Conservation (phyloP, 2,113 vertebrate species). For the Plecturocebus donacophilus region DNA sequence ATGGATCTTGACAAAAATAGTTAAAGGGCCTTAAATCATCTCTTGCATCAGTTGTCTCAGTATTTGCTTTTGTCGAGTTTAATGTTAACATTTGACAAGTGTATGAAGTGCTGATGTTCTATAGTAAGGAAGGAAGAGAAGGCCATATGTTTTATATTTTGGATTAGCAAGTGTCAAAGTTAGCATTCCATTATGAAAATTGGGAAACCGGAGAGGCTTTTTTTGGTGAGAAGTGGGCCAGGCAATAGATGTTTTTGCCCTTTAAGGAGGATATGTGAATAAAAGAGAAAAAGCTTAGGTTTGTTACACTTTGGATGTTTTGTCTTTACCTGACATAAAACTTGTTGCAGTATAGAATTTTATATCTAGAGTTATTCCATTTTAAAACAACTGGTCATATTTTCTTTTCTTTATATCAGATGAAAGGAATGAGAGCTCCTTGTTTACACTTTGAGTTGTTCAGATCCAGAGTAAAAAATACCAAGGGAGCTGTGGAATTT, state of each 20-base stretch:
- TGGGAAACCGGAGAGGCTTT: not conserved
- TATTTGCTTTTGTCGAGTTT: not conserved
- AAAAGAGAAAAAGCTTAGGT: not conserved
- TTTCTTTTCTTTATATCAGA: constrained; percentile 13
- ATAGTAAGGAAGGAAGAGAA: not conserved
- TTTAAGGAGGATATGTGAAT: constrained; percentile 13
- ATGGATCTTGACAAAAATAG: not conserved
- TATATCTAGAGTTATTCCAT: not conserved
- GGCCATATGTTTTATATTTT: not conserved
- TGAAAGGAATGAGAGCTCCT: not conserved
- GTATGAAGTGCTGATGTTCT: not conserved
- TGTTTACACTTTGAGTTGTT: constrained; percentile 28
- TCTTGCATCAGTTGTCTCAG: not conserved
- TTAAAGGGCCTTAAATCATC: not conserved
- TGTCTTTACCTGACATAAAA: not conserved
- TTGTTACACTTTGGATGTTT: not conserved
- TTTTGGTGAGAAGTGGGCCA: not conserved
- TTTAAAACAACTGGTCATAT: not conserved
- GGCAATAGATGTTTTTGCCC: not conserved
- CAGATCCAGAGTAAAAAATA: constrained; percentile 44
- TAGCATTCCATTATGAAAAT: constrained; percentile 1
- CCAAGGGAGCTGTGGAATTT: not conserved
- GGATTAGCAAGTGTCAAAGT: not conserved
- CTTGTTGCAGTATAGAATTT: not conserved
- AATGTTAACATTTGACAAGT: not conserved